Evolutionary conservation across 2,888 invertebrate genomes (phyloP).

Genomic region (Caenorhabditis doughertyi): DNA sequence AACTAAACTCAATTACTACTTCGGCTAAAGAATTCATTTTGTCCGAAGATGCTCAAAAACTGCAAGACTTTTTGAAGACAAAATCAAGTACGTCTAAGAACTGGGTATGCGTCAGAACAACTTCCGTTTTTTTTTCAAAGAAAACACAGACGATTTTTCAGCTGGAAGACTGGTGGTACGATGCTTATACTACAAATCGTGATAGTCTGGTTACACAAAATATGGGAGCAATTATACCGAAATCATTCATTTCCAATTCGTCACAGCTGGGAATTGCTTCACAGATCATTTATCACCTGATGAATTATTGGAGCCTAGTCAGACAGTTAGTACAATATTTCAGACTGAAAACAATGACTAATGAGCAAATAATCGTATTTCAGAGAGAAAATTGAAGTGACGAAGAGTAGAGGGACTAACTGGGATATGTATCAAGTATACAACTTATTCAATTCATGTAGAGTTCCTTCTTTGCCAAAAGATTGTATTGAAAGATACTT

Average conservation of each 20-base stretch:
- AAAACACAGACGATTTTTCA: conserved; percentile 36
- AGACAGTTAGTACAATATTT: conserved; percentile 60
- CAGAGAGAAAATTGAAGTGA: conserved; percentile 70
- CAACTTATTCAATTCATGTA: conserved; percentile 85
- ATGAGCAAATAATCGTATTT: conserved; percentile 12
- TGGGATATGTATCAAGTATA: conserved; percentile 85
- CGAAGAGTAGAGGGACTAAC: conserved; percentile 74
- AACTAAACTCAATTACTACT: conserved; percentile 37
- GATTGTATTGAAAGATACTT: conserved; percentile 73
- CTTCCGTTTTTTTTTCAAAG: background rate
- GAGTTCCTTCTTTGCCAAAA: conserved; percentile 76
- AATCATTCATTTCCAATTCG: conserved; percentile 12
- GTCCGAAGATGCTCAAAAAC: conserved; percentile 47
- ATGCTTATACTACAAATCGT: conserved; percentile 72
- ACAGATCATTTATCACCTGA: conserved; percentile 65
- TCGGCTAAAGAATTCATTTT: conserved; percentile 60
- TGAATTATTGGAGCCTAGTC: conserved; percentile 66
- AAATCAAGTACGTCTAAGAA: conserved; percentile 59
- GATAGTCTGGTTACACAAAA: conserved; percentile 66
- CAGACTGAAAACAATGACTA: conserved; percentile 3
- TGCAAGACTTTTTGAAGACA: conserved; percentile 67
- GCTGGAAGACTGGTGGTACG: conserved; percentile 79
- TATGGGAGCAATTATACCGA: conserved; percentile 62
- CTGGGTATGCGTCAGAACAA: conserved; percentile 64
- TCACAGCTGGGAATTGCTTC: conserved; percentile 67